Evolutionary conservation across 2,888 invertebrate species (phyloP).

Genomic region (Eilema caniola): DNA sequence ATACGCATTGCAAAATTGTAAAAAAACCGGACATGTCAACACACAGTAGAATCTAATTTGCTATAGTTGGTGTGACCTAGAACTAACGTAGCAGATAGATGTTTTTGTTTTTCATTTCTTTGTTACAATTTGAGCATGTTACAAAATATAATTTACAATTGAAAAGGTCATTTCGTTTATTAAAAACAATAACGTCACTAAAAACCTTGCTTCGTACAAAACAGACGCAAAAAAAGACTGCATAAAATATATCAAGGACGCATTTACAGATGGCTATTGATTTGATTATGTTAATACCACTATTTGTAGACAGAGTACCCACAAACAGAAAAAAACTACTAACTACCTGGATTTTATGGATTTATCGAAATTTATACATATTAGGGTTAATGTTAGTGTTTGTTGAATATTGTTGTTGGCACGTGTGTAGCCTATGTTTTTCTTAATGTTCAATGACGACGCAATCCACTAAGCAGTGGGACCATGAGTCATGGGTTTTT

Average conservation of each 20-base stretch:
- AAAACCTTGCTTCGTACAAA: slow-evolving; percentile 12
- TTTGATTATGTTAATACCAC: slow-evolving; percentile 14
- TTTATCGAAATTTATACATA: slow-evolving; percentile 6
- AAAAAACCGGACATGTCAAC: not conserved
- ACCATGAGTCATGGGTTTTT: too few relatives aligned
- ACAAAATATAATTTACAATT: slow-evolving; percentile 12
- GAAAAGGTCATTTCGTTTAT: slow-evolving; percentile 7
- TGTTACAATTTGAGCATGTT: not conserved
- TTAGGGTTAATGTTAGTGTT: slow-evolving; percentile 2
- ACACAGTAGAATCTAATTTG: not conserved
- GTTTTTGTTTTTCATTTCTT: not conserved
- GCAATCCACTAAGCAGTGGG: too few relatives aligned
- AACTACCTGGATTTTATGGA: not conserved
- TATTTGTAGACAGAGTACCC: slow-evolving; percentile 1
- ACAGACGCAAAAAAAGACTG: slow-evolving; percentile 13
- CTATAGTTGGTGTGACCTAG: not conserved
- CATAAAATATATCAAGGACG: slow-evolving; percentile 14
- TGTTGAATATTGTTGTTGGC: not conserved
- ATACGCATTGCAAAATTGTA: not conserved
- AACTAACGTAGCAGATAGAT: not conserved
- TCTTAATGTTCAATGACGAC: not conserved
- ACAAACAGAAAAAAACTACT: slow-evolving; percentile 1
- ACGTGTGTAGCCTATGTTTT: not conserved
- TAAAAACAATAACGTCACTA: slow-evolving; percentile 15
- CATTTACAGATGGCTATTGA: slow-evolving; percentile 17